Percentiles rank a stretch among this genome's conserved stretches.
Evolutionary conservation across 2,113 vertebrate genomes (phyloP).

Genomic region (Eretmochelys imbricata): DNA sequence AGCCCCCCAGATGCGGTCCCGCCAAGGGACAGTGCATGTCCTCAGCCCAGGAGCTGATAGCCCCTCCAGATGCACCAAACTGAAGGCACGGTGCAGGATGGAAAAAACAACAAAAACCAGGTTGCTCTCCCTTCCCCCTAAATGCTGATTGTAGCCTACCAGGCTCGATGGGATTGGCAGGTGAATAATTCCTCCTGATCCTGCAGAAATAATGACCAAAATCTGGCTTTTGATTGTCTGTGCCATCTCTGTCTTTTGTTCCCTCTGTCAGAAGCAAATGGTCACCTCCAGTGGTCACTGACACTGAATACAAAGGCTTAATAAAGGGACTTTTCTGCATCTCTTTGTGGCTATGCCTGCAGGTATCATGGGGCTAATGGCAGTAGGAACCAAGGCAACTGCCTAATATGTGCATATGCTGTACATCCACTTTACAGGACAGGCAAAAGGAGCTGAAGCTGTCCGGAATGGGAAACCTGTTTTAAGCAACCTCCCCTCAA

Average conservation of each 20-base stretch:
- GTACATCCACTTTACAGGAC: not conserved
- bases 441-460: not conserved
- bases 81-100: too few species aligned
- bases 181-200: not conserved
- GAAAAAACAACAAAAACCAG: too few species aligned
- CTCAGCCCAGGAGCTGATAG: not conserved
- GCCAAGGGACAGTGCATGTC: too few species aligned
- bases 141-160: too few species aligned
- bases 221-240: constrained; percentile 44
- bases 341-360: not conserved
- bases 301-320: not conserved
- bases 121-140: too few species aligned
- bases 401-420: not conserved
- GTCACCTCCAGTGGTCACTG: not conserved
- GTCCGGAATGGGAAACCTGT: not conserved
- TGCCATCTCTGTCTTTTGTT: constrained; percentile 58
- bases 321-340: not conserved
- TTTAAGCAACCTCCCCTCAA: not conserved
- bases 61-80: too few species aligned
- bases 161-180: not conserved
- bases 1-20: too few species aligned
- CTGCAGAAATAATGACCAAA: not conserved
- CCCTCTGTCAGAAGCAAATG: constrained; percentile 45
- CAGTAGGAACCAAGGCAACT: not conserved
- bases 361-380: not conserved